Evolutionary conservation across 2,113 vertebrate species (phyloP), one percentile per base, ranked within the genome.

Genomic region (Rhinoptilus africanus): DNA sequence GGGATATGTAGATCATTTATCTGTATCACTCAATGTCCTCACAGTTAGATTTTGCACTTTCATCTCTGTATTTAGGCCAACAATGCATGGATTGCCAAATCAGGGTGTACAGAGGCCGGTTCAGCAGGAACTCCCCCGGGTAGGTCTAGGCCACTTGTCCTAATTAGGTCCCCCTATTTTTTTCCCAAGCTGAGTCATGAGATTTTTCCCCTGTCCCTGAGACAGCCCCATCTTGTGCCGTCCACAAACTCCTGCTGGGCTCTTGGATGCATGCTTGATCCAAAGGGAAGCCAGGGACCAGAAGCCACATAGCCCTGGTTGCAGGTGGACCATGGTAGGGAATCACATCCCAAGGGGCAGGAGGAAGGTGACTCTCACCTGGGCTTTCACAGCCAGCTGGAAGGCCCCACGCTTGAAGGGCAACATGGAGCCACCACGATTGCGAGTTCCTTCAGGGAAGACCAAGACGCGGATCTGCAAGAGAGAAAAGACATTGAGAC

Each of bases 361-460:
- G 48, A 86, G 73, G n/a, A 66, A 85, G 51, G 37, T 41, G 17
- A 6, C 14, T 60, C 93, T 98, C 73, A 98, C 98, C 98, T 98
- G 98, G 84, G 98, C 98, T 95, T 97, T 98, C 35, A 98, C 98
- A 28, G 98, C 98, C 47, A 98, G 96, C 50, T 98, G 98, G 96
- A 98, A 98, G 59, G 98, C 98, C 8, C 98, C 98, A 8, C 97
- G 97, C 95, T 98, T 98, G 96, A 98, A 98, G 54, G 98, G 98
- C 93, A 98, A 83, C 96, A 98, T 97, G 93, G 98, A 98, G 45
- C 97, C 98, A 5, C 94, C 90, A 47, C 93, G 97, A 81, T 98
- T 98, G 78, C 98, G 96, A 14, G 98, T 98, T 75, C 98, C 98
- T 94, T 98, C 98, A 4, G 98, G 98, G 90, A 98, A 98, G 57